Evolutionary conservation across 2,888 invertebrate species (phyloP), one percentile per base, ranked within the genome.

Genomic region (Camptogramma bilineatum): DNA sequence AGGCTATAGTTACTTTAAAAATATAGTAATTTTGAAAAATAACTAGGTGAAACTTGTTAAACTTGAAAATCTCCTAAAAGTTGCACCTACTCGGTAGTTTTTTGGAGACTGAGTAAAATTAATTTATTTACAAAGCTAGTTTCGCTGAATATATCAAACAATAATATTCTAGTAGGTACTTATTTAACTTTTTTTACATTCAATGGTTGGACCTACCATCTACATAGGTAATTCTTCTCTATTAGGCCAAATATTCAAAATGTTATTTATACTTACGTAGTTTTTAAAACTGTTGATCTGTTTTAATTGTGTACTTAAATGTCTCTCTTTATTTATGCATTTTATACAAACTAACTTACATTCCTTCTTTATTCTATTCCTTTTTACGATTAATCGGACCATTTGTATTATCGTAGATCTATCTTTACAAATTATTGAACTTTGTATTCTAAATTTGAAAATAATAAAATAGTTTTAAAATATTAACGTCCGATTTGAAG

Each of bases 181-280:
- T 39, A 39, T 39, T 39, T 39, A 0, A 13, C 34, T 39, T 39
- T 13, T 28, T 39, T 9, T 31, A 39, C 34, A 39, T 13, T 13
- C 0, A 39, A 39, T 13, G 13, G 34, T 34, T 34, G 34, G 34
- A 13, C 34, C 34, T 34, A 13, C 13, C 34, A 34, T 34, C 34
- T 34, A 13, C 9, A 24, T 5, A 34, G 3, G 34, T 34, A 1
- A 13, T 13, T 13, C 10, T 39, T 39, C 34, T 39, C 34, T 13
- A 9, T 39, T 52, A 67, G 71, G 73, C 73, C 71, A 78, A 76
- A 78, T 75, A 71, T 72, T 71, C 70, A 58, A 72, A 68, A 57
- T 54, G 57, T 69, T 64, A 53, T 71, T 70, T 55, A 55, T 42
- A 24, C 31, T 13, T 57, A 24, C 31, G 16, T 57, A 58, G 50